Evolutionary conservation across 53 echinoderm and acorn worm species (phyloP).

Genomic region (Holothuria scabra): DNA sequence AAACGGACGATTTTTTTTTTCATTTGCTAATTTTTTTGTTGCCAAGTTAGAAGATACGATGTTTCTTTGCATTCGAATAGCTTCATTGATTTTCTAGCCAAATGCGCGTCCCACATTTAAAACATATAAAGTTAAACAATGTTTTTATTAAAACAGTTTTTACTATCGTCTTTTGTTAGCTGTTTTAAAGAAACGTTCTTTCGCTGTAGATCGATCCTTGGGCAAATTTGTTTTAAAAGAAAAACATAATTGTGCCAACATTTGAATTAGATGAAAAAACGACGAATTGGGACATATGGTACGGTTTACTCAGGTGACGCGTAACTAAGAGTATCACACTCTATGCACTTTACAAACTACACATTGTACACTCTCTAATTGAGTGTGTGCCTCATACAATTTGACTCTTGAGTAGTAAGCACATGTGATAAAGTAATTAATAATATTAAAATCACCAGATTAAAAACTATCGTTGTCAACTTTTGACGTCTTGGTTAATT

Average conservation of each 20-base stretch:
- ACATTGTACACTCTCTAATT: neutral
- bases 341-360: neutral
- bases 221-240: slow-evolving; percentile 29
- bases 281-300: slow-evolving; percentile 13
- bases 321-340: slow-evolving; percentile 1
- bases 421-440: too few relatives aligned
- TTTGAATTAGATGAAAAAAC: slow-evolving; percentile 23
- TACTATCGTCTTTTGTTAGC: slow-evolving; percentile 24
- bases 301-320: slow-evolving; percentile 33
- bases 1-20: too few relatives aligned
- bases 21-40: too few relatives aligned
- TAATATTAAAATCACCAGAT: too few relatives aligned
- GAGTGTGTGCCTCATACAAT: neutral
- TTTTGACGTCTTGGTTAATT: too few relatives aligned
- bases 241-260: slow-evolving; percentile 43
- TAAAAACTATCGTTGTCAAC: too few relatives aligned
- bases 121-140: too few relatives aligned
- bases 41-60: too few relatives aligned
- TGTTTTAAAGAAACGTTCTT: neutral
- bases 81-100: too few relatives aligned
- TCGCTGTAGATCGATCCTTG: slow-evolving; percentile 26
- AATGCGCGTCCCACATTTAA: too few relatives aligned
- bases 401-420: neutral
- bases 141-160: slow-evolving; percentile 6
- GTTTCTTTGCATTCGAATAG: too few relatives aligned